Conservation (phyloP, 2,113 vertebrate genomes). For the Phainopepla nitens region DNA sequence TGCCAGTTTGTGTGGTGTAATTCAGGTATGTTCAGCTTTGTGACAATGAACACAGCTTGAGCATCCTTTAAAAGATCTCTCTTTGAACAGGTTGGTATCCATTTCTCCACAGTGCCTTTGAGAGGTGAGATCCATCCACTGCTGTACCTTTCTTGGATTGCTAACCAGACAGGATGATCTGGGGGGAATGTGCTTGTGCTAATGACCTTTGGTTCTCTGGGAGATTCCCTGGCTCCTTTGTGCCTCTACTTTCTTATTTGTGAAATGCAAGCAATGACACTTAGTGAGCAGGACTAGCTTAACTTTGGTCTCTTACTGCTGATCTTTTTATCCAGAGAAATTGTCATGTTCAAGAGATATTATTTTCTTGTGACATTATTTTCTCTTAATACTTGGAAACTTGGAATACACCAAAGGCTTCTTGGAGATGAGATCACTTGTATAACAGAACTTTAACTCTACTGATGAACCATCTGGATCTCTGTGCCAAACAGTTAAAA, state of each 20-base stretch:
- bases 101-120: background rate
- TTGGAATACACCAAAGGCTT: background rate
- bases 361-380: background rate
- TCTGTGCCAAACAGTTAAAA: background rate
- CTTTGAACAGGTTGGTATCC: background rate
- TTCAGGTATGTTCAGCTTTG: background rate
- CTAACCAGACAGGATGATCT: background rate
- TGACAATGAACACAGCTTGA: background rate
- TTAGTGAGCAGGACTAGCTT: background rate
- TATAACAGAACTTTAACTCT: background rate
- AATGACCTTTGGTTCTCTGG: background rate
- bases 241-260: background rate
- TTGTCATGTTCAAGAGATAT: background rate
- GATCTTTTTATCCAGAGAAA: background rate
- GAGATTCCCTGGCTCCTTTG: background rate
- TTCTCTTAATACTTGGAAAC: background rate
- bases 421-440: background rate
- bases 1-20: background rate
- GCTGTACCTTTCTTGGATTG: background rate
- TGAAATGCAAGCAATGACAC: background rate
- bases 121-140: background rate
- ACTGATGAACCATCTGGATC: background rate
- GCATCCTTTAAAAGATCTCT: background rate
- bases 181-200: background rate
- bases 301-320: background rate